Evolutionary conservation across 2,797 vertebrate species (phyloP).

Genomic region (Syngnathus acus): DNA sequence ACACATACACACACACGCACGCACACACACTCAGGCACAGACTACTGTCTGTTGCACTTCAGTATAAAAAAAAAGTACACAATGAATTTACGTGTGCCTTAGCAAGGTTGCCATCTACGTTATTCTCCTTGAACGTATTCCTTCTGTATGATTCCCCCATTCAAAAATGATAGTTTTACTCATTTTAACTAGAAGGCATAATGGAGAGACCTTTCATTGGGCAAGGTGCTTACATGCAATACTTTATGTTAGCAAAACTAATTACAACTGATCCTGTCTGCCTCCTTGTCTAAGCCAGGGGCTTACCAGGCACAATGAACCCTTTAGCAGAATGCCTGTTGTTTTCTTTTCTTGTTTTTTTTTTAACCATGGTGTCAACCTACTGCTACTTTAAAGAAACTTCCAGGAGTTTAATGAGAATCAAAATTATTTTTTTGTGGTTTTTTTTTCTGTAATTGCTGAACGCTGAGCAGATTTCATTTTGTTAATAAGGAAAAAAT

Average conservation of each 20-base stretch:
- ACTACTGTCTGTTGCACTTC: too few relatives aligned
- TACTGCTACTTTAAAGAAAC: constrained; percentile 53
- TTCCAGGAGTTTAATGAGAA: constrained; percentile 76
- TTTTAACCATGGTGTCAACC: constrained; percentile 49
- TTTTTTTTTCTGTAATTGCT: constrained; percentile 54
- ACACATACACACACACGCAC: too few relatives aligned
- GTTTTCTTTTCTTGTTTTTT: constrained; percentile 20
- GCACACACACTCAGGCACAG: too few relatives aligned
- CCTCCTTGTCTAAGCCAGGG: constrained; percentile 53
- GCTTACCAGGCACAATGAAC: constrained; percentile 66
- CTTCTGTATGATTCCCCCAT: too few relatives aligned
- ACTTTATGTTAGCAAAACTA: constrained; percentile 60
- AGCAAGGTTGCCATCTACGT: neutral
- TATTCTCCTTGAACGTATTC: neutral
- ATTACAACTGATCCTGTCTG: constrained; percentile 60
- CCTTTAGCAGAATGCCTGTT: constrained; percentile 49
- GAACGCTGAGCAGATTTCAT: neutral
- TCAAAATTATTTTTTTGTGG: constrained; percentile 62
- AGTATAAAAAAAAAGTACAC: neutral
- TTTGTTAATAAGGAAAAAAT: too few relatives aligned
- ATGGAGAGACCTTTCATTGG: constrained; percentile 60
- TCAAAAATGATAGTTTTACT: constrained; percentile 5
- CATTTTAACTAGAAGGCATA: constrained; percentile 46
- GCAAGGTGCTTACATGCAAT: constrained; percentile 55
- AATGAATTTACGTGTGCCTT: neutral